Percentiles rank a stretch among this genome's conserved stretches.
Conservation (phyloP, 2,113 vertebrate species). For the Oreochromis aureus region DNA sequence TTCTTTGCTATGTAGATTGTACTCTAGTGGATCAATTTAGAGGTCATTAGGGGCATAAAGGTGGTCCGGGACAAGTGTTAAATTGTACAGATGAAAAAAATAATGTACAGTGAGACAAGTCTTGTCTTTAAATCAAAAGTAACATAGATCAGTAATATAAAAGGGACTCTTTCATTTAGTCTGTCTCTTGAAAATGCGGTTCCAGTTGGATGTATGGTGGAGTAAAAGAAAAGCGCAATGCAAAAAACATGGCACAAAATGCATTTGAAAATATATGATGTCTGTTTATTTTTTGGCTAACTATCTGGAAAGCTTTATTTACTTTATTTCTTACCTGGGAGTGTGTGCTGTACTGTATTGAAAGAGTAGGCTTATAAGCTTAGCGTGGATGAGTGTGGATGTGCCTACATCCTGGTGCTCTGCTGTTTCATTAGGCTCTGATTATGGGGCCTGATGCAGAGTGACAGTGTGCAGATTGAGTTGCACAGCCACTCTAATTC, state of each 20-base stretch:
- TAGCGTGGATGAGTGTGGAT: constrained; percentile 11
- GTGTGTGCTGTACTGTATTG: constrained; percentile 14
- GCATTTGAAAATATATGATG: neutral
- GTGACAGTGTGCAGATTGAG: constrained; percentile 81
- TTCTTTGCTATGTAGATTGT: constrained; percentile 9
- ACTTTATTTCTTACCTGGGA: neutral
- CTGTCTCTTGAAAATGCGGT: neutral
- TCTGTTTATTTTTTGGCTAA: neutral
- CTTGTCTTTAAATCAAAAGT: neutral
- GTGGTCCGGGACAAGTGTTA: neutral
- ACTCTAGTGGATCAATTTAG: constrained; percentile 42
- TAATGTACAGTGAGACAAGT: neutral
- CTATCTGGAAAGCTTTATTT: neutral
- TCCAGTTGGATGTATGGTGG: neutral
- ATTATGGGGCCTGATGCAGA: constrained; percentile 79
- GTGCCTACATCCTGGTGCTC: constrained; percentile 56
- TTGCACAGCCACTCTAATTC: constrained; percentile 78
- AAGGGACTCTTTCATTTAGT: neutral
- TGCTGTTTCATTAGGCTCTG: constrained; percentile 77
- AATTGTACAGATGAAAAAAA: neutral
- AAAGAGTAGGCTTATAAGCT: constrained; percentile 9
- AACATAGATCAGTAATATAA: neutral
- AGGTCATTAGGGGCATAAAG: constrained; percentile 39
- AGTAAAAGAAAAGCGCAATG: neutral
- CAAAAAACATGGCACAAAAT: neutral